These are phyloP conservation scores for Trematocara variabile DNA, from an alignment of 2,113 vertebrate genomes.

Conservation along the genomic window DNA sequence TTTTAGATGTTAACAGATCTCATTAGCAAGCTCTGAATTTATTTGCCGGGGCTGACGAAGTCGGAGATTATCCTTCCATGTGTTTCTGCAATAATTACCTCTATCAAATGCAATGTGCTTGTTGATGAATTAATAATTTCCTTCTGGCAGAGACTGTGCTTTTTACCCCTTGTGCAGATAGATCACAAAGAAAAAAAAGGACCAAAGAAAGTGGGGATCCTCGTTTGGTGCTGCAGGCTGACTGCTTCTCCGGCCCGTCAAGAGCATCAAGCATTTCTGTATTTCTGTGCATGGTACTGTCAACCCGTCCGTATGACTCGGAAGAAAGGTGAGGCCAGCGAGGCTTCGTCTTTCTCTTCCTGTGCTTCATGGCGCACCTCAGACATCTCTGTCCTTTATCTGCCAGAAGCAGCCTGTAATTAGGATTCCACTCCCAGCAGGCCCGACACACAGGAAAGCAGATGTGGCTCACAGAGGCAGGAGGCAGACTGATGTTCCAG, in stretches of 20 bases:
- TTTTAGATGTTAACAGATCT: slow-evolving; percentile 58
- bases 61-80: slow-evolving; percentile 45
- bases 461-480: slow-evolving; percentile 69
- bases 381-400: slow-evolving; percentile 67
- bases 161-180: slow-evolving; percentile 1
- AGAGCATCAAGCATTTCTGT: not conserved
- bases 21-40: slow-evolving; percentile 53
- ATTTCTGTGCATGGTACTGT: not conserved
- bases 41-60: slow-evolving; percentile 15
- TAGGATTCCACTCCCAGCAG: slow-evolving; percentile 73
- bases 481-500: slow-evolving; percentile 66
- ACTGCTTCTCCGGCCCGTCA: not conserved
- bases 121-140: slow-evolving; percentile 38
- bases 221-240: slow-evolving; percentile 1
- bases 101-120: slow-evolving; percentile 24
- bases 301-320: not conserved
- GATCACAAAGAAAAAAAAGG: slow-evolving; percentile 11
- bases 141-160: slow-evolving; percentile 13
- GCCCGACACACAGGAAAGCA: slow-evolving; percentile 66
- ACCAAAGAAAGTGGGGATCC: slow-evolving; percentile 5
- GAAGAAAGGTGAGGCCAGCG: not conserved
- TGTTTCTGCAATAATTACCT: slow-evolving; percentile 53
- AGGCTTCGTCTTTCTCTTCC: slow-evolving; percentile 46
- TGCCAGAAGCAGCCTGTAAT: slow-evolving; percentile 71
- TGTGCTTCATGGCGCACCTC: slow-evolving; percentile 44